A percentile compares a stretch with the other conserved stretches of the same genome.
phyloP scores from a whole-genome alignment of 2,797 vertebrate genomes.

The Pipistrellus pygmaeus region DNA sequence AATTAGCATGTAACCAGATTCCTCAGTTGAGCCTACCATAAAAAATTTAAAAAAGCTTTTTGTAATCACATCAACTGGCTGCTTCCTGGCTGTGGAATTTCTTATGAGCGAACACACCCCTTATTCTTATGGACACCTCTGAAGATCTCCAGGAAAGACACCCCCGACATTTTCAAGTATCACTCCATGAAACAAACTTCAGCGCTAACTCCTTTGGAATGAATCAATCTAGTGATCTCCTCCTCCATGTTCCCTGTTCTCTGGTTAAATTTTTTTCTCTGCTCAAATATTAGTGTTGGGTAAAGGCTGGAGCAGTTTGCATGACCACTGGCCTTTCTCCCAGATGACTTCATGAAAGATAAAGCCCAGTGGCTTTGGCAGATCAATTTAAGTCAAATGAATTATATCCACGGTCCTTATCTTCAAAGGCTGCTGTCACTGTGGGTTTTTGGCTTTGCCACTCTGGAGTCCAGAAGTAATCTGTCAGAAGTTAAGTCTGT shows the following conservation, averaged over 20 bases:
- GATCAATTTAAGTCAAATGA: not conserved
- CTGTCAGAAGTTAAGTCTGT: slow-evolving; percentile 9
- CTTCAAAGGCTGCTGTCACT: not conserved
- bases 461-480: not conserved
- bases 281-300: not conserved
- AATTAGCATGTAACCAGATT: slow-evolving; percentile 80
- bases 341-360: not conserved
- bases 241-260: slow-evolving; percentile 24
- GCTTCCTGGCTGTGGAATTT: slow-evolving; percentile 58
- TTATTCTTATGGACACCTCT: slow-evolving; percentile 60
- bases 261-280: not conserved
- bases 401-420: not conserved
- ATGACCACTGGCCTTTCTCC: not conserved
- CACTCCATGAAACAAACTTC: slow-evolving; percentile 57
- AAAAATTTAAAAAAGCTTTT: slow-evolving; percentile 68
- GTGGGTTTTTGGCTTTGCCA: slow-evolving; percentile 11
- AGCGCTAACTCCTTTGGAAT: slow-evolving; percentile 54
- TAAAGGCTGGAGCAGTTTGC: not conserved
- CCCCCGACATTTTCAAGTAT: slow-evolving; percentile 67
- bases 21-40: slow-evolving; percentile 67
- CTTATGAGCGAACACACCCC: slow-evolving; percentile 44
- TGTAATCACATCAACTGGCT: slow-evolving; percentile 71
- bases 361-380: not conserved
- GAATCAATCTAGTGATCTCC: slow-evolving; percentile 10
- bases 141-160: slow-evolving; percentile 66